A percentile compares a stretch with the other conserved stretches of the same genome.
These are phyloP conservation scores for Neostethus bicornis DNA, from an alignment of 2,797 vertebrate genomes.

Conservation along the genomic window DNA sequence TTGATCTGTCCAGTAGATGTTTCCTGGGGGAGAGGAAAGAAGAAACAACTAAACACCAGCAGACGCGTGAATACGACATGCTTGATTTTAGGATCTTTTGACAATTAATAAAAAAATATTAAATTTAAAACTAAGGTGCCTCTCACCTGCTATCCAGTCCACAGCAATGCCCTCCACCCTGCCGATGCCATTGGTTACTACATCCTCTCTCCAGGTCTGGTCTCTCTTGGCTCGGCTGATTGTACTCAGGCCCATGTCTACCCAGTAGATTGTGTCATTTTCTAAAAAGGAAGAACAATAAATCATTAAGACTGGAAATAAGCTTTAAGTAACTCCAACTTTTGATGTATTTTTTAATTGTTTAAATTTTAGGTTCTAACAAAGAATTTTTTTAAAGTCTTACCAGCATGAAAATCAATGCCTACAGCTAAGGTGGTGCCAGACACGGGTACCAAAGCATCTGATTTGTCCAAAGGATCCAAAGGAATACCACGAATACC, in stretches of 20 bases:
- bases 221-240: conserved; percentile 94
- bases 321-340: not conserved
- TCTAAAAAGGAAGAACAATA: conserved; percentile 59
- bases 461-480: conserved; percentile 93
- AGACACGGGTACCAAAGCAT: conserved; percentile 92
- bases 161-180: conserved; percentile 95
- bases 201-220: conserved; percentile 95
- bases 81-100: not conserved
- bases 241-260: conserved; percentile 96
- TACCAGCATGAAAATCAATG: conserved; percentile 97
- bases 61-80: not conserved
- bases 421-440: conserved; percentile 94
- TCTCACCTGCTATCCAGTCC: conserved; percentile 95
- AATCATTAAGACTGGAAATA: not conserved
- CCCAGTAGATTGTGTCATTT: conserved; percentile 98
- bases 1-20: conserved; percentile 99
- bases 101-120: not conserved
- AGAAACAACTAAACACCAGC: conserved; percentile 1
- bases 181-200: conserved; percentile 91
- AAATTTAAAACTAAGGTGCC: not conserved
- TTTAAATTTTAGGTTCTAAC: not conserved
- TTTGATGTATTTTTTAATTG: not conserved
- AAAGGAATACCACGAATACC: conserved; percentile 95
- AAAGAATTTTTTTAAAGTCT: conserved; percentile 3
- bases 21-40: conserved; percentile 77